These are phyloP conservation scores for Nilaparvata lugens DNA, from an alignment of 1,140 invertebrate species.

Conservation along the genomic window DNA sequence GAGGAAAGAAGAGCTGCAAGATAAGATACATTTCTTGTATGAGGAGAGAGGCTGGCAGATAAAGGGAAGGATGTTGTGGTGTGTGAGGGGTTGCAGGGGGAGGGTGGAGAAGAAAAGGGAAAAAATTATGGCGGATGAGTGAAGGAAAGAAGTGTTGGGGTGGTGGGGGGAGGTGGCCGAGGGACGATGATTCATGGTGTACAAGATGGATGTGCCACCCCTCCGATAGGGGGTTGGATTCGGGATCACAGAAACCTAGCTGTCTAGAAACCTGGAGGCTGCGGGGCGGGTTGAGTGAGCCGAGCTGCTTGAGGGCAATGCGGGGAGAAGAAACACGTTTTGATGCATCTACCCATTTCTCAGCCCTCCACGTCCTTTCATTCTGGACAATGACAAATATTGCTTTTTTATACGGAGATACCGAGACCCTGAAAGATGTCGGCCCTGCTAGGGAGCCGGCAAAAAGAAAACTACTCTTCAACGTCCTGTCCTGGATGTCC, in stretches of 20 bases:
- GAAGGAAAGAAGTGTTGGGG: slow-evolving; percentile 13
- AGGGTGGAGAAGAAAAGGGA: background rate
- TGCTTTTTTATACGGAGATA: slow-evolving; percentile 14
- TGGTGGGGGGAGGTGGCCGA: background rate
- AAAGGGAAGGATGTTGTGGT: slow-evolving; percentile 3
- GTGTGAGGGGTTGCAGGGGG: background rate
- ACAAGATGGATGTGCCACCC: slow-evolving; percentile 22
- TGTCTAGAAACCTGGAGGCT: too few species aligned
- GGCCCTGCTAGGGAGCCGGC: background rate
- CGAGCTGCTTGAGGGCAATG: background rate
- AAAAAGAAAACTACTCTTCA: background rate
- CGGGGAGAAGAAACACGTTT: slow-evolving; percentile 14
- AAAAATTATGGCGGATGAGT: slow-evolving; percentile 20
- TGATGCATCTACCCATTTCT: slow-evolving; percentile 15
- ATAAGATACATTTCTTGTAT: slow-evolving; percentile 15
- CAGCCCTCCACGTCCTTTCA: slow-evolving; percentile 8
- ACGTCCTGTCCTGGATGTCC: background rate
- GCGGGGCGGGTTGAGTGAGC: too few species aligned
- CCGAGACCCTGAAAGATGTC: background rate
- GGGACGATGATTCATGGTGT: slow-evolving; percentile 22
- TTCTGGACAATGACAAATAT: slow-evolving; percentile 18
- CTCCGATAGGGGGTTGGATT: slow-evolving; percentile 2
- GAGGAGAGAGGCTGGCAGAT: background rate
- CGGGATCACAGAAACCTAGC: background rate
- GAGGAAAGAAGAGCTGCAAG: background rate